Base-by-base conservation (phyloP, 2,888 invertebrate genomes). In the Leucoptera coffeella region DNA sequence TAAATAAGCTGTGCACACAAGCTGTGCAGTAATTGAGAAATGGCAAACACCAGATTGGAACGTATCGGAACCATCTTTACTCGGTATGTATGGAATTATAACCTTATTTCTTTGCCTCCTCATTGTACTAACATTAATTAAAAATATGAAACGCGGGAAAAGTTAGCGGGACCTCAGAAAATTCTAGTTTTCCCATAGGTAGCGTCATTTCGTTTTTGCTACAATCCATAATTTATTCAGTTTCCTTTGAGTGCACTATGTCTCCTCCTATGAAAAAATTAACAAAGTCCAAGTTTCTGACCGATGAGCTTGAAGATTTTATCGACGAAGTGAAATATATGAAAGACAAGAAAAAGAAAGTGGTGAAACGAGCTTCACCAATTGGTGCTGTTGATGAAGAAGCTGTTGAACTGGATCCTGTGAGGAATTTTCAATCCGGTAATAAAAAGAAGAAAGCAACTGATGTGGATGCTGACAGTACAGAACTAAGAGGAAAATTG, bases 31-130 rank as follows among this genome's bases (percentile, higher is more conserved):
- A 11, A 14, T 29, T 8, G 23, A 38, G 47, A 15, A 30, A 82
- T 82, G 82, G 82, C 82, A 15, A 75, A 75, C 34, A 80, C 78
- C 50, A 73, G 84, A 38, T 60, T 84, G 34, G 83, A 84, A 59
- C 80, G 78, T 53, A 79, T 84, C 42, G 83, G 83, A 25, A 83
- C 82, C 14, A 83, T 84, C 43, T 81, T 75, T 42, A 67, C 78
- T 3, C 73, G 83, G 83, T 83, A 62, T 37, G 46, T 39, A 23
- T 15, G 17, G 17, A 17, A 17, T 9, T 17, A 7, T n/a, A n/a
- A n/a, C n/a, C n/a, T n/a, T n/a, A n/a, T n/a, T n/a, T n/a, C n/a
- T n/a, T n/a, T n/a, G n/a, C n/a, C n/a, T n/a, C n/a, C n/a, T n/a
- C n/a, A n/a, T n/a, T n/a, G n/a, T n/a, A n/a, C n/a, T n/a, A n/a